phyloP scores from a whole-genome alignment of 2,888 invertebrate species.

The Proisotoma minuta region DNA sequence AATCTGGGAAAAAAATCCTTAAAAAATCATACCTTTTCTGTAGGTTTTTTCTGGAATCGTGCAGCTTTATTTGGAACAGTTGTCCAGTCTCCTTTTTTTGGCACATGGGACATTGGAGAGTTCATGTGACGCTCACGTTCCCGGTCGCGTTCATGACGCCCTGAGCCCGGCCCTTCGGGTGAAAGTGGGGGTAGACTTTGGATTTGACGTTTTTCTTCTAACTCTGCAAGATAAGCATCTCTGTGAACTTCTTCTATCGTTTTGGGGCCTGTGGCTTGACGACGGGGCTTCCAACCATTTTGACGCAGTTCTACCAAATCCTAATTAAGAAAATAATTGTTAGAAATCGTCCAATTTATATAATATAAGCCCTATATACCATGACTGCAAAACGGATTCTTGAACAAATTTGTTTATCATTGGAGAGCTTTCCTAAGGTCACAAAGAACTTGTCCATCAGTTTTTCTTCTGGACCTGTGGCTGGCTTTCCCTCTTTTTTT shows the following conservation, averaged over 20 bases:
- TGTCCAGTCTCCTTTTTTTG: conserved; percentile 51
- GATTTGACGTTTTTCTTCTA: conserved; percentile 49
- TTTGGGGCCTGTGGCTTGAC: conserved; percentile 83
- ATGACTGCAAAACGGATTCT: conserved; percentile 57
- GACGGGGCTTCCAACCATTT: conserved; percentile 78
- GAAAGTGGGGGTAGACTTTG: conserved; percentile 36
- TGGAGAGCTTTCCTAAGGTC: conserved; percentile 66
- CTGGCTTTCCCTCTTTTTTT: conserved; percentile 21
- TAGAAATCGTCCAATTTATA: background rate
- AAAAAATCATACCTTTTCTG: background rate
- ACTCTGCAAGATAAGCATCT: conserved; percentile 72
- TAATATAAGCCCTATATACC: conserved; percentile 24
- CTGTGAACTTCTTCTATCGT: conserved; percentile 91
- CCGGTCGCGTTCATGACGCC: conserved; percentile 20
- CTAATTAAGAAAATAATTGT: conserved; percentile 50
- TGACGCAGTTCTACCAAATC: conserved; percentile 84
- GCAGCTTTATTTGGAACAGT: conserved; percentile 23
- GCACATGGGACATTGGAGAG: conserved; percentile 24
- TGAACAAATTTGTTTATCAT: conserved; percentile 53
- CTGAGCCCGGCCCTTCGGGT: conserved; percentile 18
- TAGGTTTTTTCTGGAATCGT: conserved; percentile 5
- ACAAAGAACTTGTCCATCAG: conserved; percentile 57
- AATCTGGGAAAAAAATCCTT: no score
- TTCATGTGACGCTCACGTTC: background rate
- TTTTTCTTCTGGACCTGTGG: conserved; percentile 43